These are phyloP conservation scores for Gallirallus australis DNA, from an alignment of 2,797 vertebrate genomes.

Conservation along the genomic window DNA sequence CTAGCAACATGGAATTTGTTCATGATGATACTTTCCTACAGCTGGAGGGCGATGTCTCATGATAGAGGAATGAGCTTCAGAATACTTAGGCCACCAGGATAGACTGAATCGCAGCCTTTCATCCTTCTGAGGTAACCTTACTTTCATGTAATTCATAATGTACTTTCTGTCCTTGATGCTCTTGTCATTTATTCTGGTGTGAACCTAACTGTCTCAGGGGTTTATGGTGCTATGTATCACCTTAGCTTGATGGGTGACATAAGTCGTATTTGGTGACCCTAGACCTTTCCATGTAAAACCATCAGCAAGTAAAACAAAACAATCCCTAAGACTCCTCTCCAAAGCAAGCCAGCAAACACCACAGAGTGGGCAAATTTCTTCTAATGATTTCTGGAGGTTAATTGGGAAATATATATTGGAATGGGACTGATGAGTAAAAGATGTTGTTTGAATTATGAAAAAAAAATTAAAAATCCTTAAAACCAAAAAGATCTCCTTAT, in stretches of 20 bases:
- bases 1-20: not conserved
- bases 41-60: not conserved
- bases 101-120: not conserved
- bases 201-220: not conserved
- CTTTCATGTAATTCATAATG: not conserved
- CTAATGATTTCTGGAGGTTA: not conserved
- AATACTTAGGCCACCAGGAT: not conserved
- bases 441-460: fast-evolving
- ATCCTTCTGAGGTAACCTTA: not conserved
- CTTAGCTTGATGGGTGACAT: not conserved
- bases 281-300: not conserved
- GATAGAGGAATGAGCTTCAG: not conserved
- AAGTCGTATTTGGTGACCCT: not conserved
- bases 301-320: not conserved
- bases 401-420: not conserved
- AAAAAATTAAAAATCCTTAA: not conserved
- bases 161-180: not conserved
- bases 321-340: fast-evolving
- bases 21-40: not conserved
- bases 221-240: not conserved
- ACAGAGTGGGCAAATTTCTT: fast-evolving
- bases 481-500: not conserved
- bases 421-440: not conserved
- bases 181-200: not conserved
- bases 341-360: fast-evolving